Percentiles rank a stretch among this genome's conserved stretches.
These are phyloP conservation scores for Urocolius indicus DNA, from an alignment of 2,113 vertebrate species.

Conservation along the genomic window DNA sequence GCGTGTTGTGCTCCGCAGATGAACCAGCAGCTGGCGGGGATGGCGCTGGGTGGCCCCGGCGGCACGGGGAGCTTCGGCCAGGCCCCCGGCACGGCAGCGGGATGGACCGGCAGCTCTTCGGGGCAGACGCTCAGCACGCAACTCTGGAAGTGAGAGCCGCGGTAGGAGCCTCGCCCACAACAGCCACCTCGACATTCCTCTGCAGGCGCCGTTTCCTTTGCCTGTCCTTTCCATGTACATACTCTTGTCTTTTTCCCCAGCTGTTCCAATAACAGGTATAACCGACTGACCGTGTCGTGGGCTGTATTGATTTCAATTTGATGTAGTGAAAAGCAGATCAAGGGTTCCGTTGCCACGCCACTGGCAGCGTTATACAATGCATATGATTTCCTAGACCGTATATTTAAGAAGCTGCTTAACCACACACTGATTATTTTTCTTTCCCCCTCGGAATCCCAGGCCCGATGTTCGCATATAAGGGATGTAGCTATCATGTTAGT, in stretches of 20 bases:
- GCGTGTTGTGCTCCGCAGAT: constrained; percentile 79
- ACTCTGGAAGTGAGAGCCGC: constrained; percentile 91
- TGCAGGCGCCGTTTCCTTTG: constrained; percentile 67
- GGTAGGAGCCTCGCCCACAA: constrained; percentile 39
- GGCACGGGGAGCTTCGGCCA: constrained; percentile 79
- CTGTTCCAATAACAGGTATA: constrained; percentile 78
- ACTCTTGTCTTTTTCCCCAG: constrained; percentile 66
- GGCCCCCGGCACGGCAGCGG: constrained; percentile 81
- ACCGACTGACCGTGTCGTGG: constrained; percentile 79
- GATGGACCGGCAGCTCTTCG: constrained; percentile 85
- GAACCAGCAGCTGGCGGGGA: constrained; percentile 94
- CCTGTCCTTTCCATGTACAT: constrained; percentile 80
- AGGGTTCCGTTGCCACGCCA: constrained; percentile 60
- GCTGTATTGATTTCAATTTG: constrained; percentile 85
- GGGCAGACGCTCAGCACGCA: constrained; percentile 98
- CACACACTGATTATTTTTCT: constrained; percentile 77
- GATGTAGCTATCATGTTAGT: constrained; percentile 89
- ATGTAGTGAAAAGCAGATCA: constrained; percentile 85
- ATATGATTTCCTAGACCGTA: constrained; percentile 73
- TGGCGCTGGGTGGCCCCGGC: constrained; percentile 81
- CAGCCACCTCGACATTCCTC: constrained; percentile 75
- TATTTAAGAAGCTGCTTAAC: constrained; percentile 83
- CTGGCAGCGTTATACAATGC: constrained; percentile 76
- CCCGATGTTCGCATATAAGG: constrained; percentile 87
- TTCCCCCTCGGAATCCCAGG: constrained; percentile 84